Conservation (phyloP, 2,113 vertebrate species). For the Isichthys henryi region DNA sequence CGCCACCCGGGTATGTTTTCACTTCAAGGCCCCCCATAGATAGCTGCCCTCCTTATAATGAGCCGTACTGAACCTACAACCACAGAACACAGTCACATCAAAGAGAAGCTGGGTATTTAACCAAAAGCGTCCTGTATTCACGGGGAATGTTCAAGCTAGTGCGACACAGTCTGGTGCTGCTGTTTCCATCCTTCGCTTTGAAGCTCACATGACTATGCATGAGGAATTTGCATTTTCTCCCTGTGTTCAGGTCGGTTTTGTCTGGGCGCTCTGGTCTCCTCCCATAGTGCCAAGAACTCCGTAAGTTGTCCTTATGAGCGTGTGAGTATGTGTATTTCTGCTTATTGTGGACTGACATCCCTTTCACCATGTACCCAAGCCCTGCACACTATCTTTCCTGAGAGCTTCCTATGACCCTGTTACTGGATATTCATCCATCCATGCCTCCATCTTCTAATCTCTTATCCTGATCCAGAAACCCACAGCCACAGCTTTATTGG, state of each 20-base stretch:
- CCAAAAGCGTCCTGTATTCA: neutral
- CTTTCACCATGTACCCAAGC: neutral
- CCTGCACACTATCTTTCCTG: neutral
- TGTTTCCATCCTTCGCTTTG: neutral
- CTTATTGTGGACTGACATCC: neutral
- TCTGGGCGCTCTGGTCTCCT: neutral
- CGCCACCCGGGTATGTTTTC: neutral
- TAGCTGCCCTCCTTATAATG: neutral
- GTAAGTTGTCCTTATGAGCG: neutral
- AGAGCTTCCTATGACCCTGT: neutral
- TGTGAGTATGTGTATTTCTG: neutral
- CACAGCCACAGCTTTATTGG: neutral
- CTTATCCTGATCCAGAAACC: neutral
- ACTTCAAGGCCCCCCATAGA: neutral
- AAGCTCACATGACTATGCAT: neutral
- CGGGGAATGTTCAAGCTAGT: neutral
- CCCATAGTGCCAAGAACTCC: neutral
- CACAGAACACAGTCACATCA: neutral
- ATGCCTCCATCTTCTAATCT: neutral
- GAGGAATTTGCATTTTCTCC: neutral
- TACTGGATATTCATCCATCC: neutral
- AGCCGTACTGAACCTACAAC: neutral
- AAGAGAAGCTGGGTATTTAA: neutral
- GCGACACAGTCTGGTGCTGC: neutral
- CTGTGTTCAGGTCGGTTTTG: neutral